Base-by-base conservation (phyloP, 2,888 invertebrate species). In the Drosophila tripunctata region DNA sequence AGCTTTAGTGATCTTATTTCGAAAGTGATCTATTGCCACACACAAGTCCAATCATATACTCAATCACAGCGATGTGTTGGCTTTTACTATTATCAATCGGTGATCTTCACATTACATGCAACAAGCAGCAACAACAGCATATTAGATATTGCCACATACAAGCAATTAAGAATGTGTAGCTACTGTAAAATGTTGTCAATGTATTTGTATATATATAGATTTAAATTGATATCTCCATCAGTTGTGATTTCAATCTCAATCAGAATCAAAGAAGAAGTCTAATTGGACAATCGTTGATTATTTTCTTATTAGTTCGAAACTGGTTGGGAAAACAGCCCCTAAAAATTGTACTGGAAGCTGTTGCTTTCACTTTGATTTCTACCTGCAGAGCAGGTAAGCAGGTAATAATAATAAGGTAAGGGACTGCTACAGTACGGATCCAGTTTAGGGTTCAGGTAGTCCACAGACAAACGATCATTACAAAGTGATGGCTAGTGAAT, bases 341-440 rank as follows among this genome's bases (percentile, higher is more conserved):
- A 78, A 52, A 51, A 15, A 15, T 5, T n/a, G 3, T 69, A 12
- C 57, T 52, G 51, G 61, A 68, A 55, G 69, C 69, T 41, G 64
- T 60, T 60, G 67, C 55, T 61, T 43, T 52, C 56, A 35, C 31
- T 50, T 2, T 8, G 57, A 43, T 47, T 51, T 45, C 35, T 82
- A 82, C 83, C 86, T 85, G 83, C 40, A n/a, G 6, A n/a, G 45
- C 79, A 85, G 79, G 83, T 78, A 85, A 71, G 73, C 64, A 80
- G 67, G 73, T 35, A 80, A 56, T 45, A 41, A 10, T 12, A 27
- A 47, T 24, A 51, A 21, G 55, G 50, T 45, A 22, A 35, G 44
- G 35, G 10, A 27, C 27, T 10, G 24, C 24, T 24, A 24, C 19
- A 4, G 31, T 19, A 67, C 44, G 43, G 47, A 31, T 33, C 10